These are phyloP conservation scores for Thumatha senex DNA, from an alignment of 2,888 invertebrate species.

Conservation along the genomic window DNA sequence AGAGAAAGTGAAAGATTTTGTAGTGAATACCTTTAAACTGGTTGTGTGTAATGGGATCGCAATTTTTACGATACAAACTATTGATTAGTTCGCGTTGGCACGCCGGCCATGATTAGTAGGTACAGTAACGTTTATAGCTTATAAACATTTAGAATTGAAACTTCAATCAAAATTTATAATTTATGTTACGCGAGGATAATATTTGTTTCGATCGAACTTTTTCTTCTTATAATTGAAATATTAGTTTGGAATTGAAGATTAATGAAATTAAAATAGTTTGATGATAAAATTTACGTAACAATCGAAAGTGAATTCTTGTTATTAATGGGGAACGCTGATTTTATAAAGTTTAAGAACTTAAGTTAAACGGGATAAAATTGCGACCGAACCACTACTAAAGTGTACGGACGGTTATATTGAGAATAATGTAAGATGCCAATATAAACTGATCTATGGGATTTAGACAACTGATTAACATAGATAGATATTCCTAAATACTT, in stretches of 20 bases:
- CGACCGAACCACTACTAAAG: too few species aligned
- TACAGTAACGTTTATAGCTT: constrained; percentile 11
- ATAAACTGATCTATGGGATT: too few species aligned
- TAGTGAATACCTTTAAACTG: constrained; percentile 70
- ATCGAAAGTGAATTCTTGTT: neutral
- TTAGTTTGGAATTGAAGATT: constrained; percentile 1
- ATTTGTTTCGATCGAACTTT: constrained; percentile 10
- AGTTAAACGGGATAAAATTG: too few species aligned
- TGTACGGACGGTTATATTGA: too few species aligned
- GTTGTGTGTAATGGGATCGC: constrained; percentile 57
- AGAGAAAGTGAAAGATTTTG: constrained; percentile 79
- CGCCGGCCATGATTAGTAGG: constrained; percentile 35
- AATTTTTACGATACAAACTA: constrained; percentile 55
- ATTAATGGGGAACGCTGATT: neutral
- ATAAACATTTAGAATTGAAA: constrained; percentile 12
- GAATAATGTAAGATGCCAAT: too few species aligned
- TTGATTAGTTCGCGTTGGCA: constrained; percentile 32
- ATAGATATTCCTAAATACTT: too few species aligned
- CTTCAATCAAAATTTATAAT: constrained; percentile 22
- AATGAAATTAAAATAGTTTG: neutral
- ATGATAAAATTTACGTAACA: neutral
- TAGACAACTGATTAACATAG: too few species aligned
- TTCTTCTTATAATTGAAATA: constrained; percentile 5
- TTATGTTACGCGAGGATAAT: constrained; percentile 14
- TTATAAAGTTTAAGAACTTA: neutral